phyloP scores from a whole-genome alignment of 2,797 vertebrate genomes.

The Carapus acus region DNA sequence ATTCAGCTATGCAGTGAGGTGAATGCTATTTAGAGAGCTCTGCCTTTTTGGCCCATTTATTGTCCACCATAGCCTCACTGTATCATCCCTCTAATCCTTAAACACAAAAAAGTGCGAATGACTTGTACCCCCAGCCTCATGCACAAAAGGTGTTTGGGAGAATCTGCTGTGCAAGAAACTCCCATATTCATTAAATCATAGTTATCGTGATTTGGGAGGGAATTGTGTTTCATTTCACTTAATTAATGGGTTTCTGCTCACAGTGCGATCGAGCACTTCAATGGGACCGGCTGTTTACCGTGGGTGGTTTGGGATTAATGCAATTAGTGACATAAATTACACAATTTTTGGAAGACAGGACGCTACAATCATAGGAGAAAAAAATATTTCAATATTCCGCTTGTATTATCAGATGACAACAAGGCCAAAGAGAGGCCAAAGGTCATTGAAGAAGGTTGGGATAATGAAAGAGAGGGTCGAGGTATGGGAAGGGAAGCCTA shows the following conservation, averaged over 20 bases:
- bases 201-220: slow-evolving; percentile 66
- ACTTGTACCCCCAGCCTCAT: slow-evolving; percentile 53
- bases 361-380: slow-evolving; percentile 40
- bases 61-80: slow-evolving; percentile 35
- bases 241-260: slow-evolving; percentile 67
- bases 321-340: slow-evolving; percentile 55
- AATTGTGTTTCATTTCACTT: slow-evolving; percentile 72
- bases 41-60: slow-evolving; percentile 35
- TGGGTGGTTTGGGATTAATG: slow-evolving; percentile 58
- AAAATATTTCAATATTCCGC: slow-evolving; percentile 17
- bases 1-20: slow-evolving; percentile 40
- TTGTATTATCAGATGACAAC: slow-evolving; percentile 30
- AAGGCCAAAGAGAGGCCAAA: neutral
- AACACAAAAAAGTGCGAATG: slow-evolving; percentile 39
- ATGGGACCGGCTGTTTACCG: slow-evolving; percentile 47
- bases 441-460: too few relatives aligned
- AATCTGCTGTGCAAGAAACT: slow-evolving; percentile 58
- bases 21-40: slow-evolving; percentile 43
- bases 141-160: slow-evolving; percentile 48
- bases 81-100: slow-evolving; percentile 32
- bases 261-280: slow-evolving; percentile 53
- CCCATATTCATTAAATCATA: slow-evolving; percentile 61
- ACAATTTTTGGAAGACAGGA: slow-evolving; percentile 47
- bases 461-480: too few relatives aligned
- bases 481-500: too few relatives aligned